These are phyloP conservation scores for Sebastes baramenuke DNA, from an alignment of 2,797 vertebrate species.

Conservation along the genomic window DNA sequence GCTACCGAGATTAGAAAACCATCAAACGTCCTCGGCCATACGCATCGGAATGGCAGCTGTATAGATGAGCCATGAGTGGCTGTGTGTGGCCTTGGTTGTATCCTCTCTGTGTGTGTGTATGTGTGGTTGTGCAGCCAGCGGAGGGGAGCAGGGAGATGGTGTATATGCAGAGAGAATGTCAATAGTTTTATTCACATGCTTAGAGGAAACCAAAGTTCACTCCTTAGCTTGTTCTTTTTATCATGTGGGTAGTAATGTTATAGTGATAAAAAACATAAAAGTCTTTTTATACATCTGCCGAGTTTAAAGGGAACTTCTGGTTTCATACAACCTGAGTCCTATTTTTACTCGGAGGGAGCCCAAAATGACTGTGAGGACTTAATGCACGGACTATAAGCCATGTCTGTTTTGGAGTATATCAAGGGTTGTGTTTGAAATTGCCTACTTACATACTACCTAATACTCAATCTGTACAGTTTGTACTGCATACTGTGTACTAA, in stretches of 20 bases:
- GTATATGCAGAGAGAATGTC: constrained; percentile 53
- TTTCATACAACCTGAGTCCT: background rate
- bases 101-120: constrained; percentile 14
- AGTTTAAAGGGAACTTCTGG: background rate
- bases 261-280: background rate
- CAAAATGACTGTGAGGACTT: background rate
- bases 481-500: too few relatives aligned
- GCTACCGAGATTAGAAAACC: constrained; percentile 80
- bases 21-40: constrained; percentile 77
- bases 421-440: background rate
- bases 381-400: background rate
- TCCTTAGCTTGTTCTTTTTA: constrained; percentile 13
- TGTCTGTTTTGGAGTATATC: background rate
- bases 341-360: background rate
- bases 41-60: constrained; percentile 78
- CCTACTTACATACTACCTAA: too few relatives aligned
- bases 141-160: constrained; percentile 25
- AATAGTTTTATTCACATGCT: constrained; percentile 46
- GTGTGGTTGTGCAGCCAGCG: constrained; percentile 31
- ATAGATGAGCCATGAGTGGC: constrained; percentile 69
- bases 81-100: constrained; percentile 66
- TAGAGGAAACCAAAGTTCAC: constrained; percentile 47
- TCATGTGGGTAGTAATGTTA: background rate
- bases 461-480: too few relatives aligned
- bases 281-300: background rate